These are phyloP conservation scores for Prinia subflava DNA, from an alignment of 2,113 vertebrate species.

Conservation along the genomic window DNA sequence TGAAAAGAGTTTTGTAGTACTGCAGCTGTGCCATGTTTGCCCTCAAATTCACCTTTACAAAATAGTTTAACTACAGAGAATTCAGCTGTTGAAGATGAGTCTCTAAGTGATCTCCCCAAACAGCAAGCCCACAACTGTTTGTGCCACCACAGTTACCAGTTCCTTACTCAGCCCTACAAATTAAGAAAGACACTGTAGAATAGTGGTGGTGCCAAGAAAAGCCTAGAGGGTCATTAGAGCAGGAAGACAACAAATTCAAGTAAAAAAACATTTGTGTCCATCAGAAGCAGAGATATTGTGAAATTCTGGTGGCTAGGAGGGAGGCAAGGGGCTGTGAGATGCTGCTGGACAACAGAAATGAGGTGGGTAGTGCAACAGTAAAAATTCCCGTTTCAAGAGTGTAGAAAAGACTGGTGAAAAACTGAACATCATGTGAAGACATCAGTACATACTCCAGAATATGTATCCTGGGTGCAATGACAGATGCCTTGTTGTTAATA, in stretches of 20 bases:
- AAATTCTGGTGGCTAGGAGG: not conserved
- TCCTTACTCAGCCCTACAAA: not conserved
- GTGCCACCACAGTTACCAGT: not conserved
- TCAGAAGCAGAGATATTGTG: not conserved
- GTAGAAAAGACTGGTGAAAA: not conserved
- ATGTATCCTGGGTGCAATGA: not conserved
- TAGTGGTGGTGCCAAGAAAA: accelerated
- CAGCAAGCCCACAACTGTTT: not conserved
- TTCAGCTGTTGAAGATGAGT: not conserved
- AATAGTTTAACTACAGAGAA: not conserved
- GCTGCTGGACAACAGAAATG: not conserved
- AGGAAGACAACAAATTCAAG: not conserved
- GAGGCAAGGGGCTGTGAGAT: not conserved
- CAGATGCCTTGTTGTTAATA: not conserved
- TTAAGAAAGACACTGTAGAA: not conserved
- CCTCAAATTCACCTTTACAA: not conserved
- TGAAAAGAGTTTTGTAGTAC: not conserved
- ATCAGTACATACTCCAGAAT: accelerated
- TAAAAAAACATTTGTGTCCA: not conserved
- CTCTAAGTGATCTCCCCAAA: not conserved
- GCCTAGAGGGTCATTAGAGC: not conserved
- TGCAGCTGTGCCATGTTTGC: not conserved
- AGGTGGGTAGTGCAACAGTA: not conserved
- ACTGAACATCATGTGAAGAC: not conserved
- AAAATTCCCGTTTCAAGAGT: not conserved